Evolutionary conservation across 2,113 vertebrate species (phyloP).

Genomic region (Megaleporinus macrocephalus): DNA sequence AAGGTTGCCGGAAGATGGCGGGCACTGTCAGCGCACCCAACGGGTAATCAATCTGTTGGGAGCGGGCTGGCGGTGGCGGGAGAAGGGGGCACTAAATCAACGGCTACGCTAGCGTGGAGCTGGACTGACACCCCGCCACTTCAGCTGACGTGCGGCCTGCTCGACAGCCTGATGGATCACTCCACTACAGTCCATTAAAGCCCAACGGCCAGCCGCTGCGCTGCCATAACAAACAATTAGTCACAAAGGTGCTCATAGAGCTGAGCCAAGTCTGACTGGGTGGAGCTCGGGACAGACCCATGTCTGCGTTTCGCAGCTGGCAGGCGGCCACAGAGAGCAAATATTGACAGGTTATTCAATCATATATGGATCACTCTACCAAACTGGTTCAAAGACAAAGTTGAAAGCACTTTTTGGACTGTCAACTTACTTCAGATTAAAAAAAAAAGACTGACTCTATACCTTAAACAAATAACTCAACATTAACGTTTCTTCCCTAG

Average conservation of each 20-base stretch:
- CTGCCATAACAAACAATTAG: conserved; percentile 82
- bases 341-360: background rate
- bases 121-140: conserved; percentile 71
- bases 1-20: conserved; percentile 80
- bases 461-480: no score
- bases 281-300: background rate
- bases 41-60: conserved; percentile 76
- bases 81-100: conserved; percentile 77
- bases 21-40: conserved; percentile 68
- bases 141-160: conserved; percentile 70
- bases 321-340: background rate
- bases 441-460: no score
- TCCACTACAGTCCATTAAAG: conserved; percentile 80
- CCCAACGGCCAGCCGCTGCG: conserved; percentile 68
- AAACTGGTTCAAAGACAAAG: no score
- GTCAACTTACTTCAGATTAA: background rate
- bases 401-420: no score
- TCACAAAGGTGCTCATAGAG: conserved; percentile 68
- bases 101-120: conserved; percentile 62
- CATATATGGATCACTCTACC: background rate
- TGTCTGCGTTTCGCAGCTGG: background rate
- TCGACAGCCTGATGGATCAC: conserved; percentile 78
- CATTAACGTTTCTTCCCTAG: no score
- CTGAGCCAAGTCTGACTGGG: conserved; percentile 50
- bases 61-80: conserved; percentile 55